phyloP scores from a whole-genome alignment of 2,888 invertebrate species.

The Hybos culiciformis region DNA sequence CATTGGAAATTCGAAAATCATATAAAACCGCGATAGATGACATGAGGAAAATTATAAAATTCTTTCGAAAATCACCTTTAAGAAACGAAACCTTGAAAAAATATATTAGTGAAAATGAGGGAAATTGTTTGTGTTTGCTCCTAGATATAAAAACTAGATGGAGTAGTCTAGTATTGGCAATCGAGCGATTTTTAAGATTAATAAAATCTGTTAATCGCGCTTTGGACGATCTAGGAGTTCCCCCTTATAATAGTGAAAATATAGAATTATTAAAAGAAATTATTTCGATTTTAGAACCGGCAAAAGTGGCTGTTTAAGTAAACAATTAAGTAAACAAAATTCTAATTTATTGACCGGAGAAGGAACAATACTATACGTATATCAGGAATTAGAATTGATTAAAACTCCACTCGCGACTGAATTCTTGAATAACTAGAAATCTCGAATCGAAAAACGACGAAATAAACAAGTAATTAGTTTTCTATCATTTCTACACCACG shows the following conservation, averaged over 20 bases:
- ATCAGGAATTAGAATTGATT: not conserved
- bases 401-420: not conserved
- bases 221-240: not conserved
- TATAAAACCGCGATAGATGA: slow-evolving; percentile 1
- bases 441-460: not conserved
- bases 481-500: not conserved
- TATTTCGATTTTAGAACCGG: not conserved
- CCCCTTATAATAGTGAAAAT: not conserved
- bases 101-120: not conserved
- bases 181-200: slow-evolving; percentile 2
- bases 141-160: slow-evolving; percentile 1
- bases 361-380: not conserved
- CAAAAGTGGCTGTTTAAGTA: not conserved
- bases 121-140: not conserved
- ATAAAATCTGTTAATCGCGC: not conserved
- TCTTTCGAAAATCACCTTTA: not conserved
- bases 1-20: too few relatives aligned
- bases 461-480: not conserved
- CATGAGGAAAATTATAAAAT: not conserved
- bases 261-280: not conserved
- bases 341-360: slow-evolving; percentile 1
- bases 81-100: not conserved
- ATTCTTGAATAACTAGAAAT: not conserved
- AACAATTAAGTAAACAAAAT: slow-evolving; percentile 2
- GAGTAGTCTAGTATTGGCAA: not conserved